A percentile compares a stretch with the other conserved stretches of the same genome.
Evolutionary conservation across 2,113 vertebrate species (phyloP).

Genomic region (Rhabdomys dilectus): DNA sequence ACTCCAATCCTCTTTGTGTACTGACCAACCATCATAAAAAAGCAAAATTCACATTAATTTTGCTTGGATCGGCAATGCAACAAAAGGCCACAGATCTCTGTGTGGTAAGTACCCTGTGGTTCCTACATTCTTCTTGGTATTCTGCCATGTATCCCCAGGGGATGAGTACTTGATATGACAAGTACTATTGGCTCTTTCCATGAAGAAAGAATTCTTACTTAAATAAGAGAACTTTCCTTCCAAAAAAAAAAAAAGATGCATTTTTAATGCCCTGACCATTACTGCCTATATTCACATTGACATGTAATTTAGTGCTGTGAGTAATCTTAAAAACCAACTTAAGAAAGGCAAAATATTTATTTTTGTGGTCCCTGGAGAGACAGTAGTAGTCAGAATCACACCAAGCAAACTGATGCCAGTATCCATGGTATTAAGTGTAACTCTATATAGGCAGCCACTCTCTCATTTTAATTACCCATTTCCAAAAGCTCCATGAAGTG

Average conservation of each 20-base stretch:
- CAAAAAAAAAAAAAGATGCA: slow-evolving; percentile 44
- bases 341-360: slow-evolving; percentile 36
- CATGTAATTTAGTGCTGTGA: slow-evolving; percentile 38
- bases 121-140: slow-evolving; percentile 52
- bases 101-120: slow-evolving; percentile 48
- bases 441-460: not conserved
- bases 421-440: slow-evolving; percentile 24
- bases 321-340: slow-evolving; percentile 57
- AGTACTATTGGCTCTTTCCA: slow-evolving; percentile 55
- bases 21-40: slow-evolving; percentile 45
- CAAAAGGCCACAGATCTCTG: slow-evolving; percentile 54
- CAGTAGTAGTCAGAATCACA: not conserved
- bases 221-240: slow-evolving; percentile 37
- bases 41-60: slow-evolving; percentile 63
- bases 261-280: not conserved
- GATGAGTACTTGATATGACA: slow-evolving; percentile 55
- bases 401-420: not conserved
- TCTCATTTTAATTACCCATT: slow-evolving; percentile 46
- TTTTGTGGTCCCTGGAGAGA: not conserved
- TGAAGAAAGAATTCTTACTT: slow-evolving; percentile 47
- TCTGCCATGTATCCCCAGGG: slow-evolving; percentile 39
- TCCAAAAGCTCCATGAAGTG: slow-evolving; percentile 39
- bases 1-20: not conserved
- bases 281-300: slow-evolving; percentile 53
- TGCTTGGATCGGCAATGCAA: slow-evolving; percentile 56